Evolutionary conservation across 1,140 invertebrate species (phyloP).

Genomic region (Drosophila murphyi): DNA sequence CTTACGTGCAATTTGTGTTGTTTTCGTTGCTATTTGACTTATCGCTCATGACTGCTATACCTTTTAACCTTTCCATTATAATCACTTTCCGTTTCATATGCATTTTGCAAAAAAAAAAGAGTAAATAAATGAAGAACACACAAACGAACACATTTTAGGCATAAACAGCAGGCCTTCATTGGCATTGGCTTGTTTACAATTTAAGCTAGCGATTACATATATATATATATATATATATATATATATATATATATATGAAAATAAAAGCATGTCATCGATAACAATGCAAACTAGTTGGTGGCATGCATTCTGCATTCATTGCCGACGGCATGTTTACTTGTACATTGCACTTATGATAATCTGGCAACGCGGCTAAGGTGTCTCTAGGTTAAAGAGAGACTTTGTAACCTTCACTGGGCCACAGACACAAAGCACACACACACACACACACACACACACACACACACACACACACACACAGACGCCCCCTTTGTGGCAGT

Average conservation of each 20-base stretch:
- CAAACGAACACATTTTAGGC: background rate
- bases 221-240: background rate
- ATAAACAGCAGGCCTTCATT: background rate
- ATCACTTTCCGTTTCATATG: background rate
- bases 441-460: constrained; percentile 9
- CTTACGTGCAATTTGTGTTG: no score
- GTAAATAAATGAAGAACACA: no score
- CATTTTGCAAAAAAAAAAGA: no score
- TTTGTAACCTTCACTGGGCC: constrained; percentile 39
- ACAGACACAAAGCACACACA: constrained; percentile 26
- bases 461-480: constrained; percentile 4
- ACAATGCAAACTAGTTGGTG: background rate
- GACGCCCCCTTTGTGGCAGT: constrained; percentile 27
- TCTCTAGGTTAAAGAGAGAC: constrained; percentile 42
- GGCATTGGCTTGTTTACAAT: background rate
- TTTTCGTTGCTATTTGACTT: no score
- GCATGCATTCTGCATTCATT: background rate
- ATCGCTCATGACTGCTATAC: no score
- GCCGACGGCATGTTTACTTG: constrained; percentile 18
- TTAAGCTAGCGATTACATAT: background rate
- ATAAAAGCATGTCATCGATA: constrained; percentile 1
- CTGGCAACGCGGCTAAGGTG: constrained; percentile 24
- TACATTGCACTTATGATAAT: constrained; percentile 26
- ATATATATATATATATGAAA: background rate
- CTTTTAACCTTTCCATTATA: background rate